Percentiles rank a stretch among this genome's conserved stretches.
Conservation (phyloP, 2,888 invertebrate genomes). For the Drosophila anomelani region DNA sequence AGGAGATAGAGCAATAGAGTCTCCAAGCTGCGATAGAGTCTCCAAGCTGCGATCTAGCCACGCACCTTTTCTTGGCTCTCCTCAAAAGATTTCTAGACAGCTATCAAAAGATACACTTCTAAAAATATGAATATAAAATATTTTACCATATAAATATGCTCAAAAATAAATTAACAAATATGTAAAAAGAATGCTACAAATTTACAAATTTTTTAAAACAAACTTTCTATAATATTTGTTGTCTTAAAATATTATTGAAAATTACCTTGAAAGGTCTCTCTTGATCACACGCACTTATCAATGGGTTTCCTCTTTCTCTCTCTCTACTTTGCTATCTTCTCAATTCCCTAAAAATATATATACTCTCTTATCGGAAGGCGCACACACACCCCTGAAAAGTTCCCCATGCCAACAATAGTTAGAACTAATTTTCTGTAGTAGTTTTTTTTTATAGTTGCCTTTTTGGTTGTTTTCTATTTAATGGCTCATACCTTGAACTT, state of each 20-base stretch:
- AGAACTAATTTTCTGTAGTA: slow-evolving; percentile 45
- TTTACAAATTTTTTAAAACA: no score
- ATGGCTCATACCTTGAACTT: slow-evolving; percentile 82
- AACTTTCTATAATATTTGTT: background rate
- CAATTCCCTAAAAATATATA: background rate
- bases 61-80: slow-evolving; percentile 19
- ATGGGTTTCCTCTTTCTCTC: background rate
- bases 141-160: background rate
- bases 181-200: background rate
- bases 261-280: slow-evolving; percentile 4
- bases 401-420: slow-evolving; percentile 49
- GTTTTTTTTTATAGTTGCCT: slow-evolving; percentile 5
- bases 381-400: slow-evolving; percentile 9
- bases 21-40: slow-evolving; percentile 1
- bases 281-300: slow-evolving; percentile 25
- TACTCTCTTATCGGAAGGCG: slow-evolving; percentile 17
- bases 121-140: background rate
- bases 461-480: slow-evolving; percentile 52
- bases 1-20: background rate
- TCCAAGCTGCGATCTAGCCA: slow-evolving; percentile 16
- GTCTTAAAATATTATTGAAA: background rate
- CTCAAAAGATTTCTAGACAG: background rate
- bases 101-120: slow-evolving; percentile 4
- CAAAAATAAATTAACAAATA: background rate
- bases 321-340: background rate